phyloP scores from a whole-genome alignment of 2,888 invertebrate species.

The Toxonevra muliebris region DNA sequence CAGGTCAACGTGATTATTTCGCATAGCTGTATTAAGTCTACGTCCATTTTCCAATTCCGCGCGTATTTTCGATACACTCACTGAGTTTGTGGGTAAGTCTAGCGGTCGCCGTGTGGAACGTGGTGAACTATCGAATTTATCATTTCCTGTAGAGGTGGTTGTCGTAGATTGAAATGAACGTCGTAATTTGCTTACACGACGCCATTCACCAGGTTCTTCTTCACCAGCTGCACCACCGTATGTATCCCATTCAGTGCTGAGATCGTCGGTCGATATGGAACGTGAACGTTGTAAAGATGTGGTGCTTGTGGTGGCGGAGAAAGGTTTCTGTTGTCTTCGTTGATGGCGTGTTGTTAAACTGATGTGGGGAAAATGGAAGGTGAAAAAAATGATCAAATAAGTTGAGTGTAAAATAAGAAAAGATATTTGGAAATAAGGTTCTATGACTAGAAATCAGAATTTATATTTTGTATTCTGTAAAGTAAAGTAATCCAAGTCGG shows the following conservation, averaged over 20 bases:
- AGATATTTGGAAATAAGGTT: too few relatives aligned
- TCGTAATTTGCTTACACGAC: constrained; percentile 72
- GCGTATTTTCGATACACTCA: constrained; percentile 68
- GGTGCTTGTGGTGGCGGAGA: constrained; percentile 26
- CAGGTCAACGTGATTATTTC: constrained; percentile 68
- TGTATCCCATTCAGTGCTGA: constrained; percentile 60
- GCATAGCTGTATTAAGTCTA: constrained; percentile 67
- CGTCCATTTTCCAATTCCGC: constrained; percentile 69
- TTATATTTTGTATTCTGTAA: too few relatives aligned
- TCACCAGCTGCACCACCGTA: constrained; percentile 56
- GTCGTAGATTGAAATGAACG: constrained; percentile 76
- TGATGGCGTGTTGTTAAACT: constrained; percentile 54
- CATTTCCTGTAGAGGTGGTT: constrained; percentile 45
- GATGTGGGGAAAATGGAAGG: constrained; percentile 15
- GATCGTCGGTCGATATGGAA: constrained; percentile 68
- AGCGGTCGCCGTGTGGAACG: constrained; percentile 47
- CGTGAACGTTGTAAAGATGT: constrained; percentile 56
- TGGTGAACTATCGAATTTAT: constrained; percentile 13
- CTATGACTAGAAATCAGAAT: too few relatives aligned
- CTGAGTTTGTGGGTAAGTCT: constrained; percentile 66
- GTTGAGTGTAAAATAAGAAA: too few relatives aligned
- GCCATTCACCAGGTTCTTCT: constrained; percentile 72
- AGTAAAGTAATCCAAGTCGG: too few relatives aligned
- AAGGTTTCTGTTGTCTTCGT: constrained; percentile 56
- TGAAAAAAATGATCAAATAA: too few relatives aligned